Percentiles rank a stretch among this genome's conserved stretches.
These are phyloP conservation scores for Phanerotoma sp. DNA, from an alignment of 2,888 invertebrate species.

Conservation along the genomic window DNA sequence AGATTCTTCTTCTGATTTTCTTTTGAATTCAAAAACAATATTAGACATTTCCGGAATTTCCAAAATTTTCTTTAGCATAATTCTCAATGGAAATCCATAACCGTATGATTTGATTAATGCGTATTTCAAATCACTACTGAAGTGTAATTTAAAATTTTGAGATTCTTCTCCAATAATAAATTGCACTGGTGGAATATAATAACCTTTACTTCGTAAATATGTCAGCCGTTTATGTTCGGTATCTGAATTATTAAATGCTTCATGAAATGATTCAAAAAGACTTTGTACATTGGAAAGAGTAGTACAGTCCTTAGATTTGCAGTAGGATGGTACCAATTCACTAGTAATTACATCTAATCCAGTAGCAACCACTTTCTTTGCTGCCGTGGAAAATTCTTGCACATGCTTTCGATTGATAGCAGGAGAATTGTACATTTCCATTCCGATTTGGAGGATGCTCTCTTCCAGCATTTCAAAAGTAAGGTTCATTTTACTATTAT, in stretches of 20 bases:
- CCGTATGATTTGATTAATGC: not conserved
- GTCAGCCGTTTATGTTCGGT: slow-evolving; percentile 17
- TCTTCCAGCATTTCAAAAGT: not conserved
- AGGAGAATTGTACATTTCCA: slow-evolving; percentile 11
- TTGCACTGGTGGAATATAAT: slow-evolving; percentile 1
- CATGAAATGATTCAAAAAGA: slow-evolving; percentile 11
- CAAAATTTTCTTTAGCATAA: slow-evolving; percentile 21
- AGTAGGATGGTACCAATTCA: not conserved
- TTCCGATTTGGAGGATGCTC: not conserved
- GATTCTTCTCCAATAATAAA: not conserved
- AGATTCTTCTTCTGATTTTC: slow-evolving; percentile 11
- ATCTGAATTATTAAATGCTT: not conserved
- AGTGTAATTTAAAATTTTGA: not conserved
- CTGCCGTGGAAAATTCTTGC: not conserved
- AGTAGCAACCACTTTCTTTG: not conserved
- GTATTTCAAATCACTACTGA: not conserved
- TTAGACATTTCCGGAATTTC: slow-evolving; percentile 11
- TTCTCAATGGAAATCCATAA: slow-evolving; percentile 13
- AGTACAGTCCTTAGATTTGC: not conserved
- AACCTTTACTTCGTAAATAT: not conserved
- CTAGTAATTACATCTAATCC: not conserved
- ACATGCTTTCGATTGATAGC: slow-evolving; percentile 7
- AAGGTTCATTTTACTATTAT: not conserved
- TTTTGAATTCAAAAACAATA: slow-evolving; percentile 11
- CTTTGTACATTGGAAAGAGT: not conserved